Percentiles rank a stretch among this genome's conserved stretches.
These are phyloP conservation scores for Agonopterix alstromeriana DNA, from an alignment of 2,888 invertebrate species.

Conservation along the genomic window DNA sequence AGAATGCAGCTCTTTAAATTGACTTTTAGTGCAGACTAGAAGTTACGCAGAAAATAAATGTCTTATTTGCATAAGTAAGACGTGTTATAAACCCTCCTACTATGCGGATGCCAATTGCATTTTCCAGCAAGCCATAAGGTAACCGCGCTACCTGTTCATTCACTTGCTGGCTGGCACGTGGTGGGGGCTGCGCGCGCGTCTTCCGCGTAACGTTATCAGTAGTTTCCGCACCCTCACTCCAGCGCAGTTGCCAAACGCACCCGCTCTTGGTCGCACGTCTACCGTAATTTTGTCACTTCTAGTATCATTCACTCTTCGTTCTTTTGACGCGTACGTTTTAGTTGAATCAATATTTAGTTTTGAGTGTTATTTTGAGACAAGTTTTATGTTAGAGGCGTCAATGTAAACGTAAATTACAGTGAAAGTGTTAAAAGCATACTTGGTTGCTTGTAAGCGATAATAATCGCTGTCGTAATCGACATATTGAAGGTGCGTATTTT, in stretches of 20 bases:
- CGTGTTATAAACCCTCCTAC: slow-evolving; percentile 16
- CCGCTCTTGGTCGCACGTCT: slow-evolving; percentile 68
- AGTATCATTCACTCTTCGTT: slow-evolving; percentile 35
- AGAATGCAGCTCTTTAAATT: too few species aligned
- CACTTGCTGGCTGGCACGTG: slow-evolving; percentile 47
- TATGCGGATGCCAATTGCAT: slow-evolving; percentile 25
- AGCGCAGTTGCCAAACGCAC: slow-evolving; percentile 71
- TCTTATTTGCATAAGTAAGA: too few species aligned
- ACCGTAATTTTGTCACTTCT: slow-evolving; percentile 48
- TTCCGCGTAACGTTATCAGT: slow-evolving; percentile 75
- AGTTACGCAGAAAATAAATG: too few species aligned
- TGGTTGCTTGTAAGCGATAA: slow-evolving; percentile 20
- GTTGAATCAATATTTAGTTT: slow-evolving; percentile 1
- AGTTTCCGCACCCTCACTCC: slow-evolving; percentile 71
- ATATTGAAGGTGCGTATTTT: slow-evolving; percentile 25
- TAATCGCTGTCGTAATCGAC: slow-evolving; percentile 15
- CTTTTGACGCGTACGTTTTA: slow-evolving; percentile 1
- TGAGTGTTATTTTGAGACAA: not conserved
- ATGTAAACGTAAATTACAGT: slow-evolving; percentile 18
- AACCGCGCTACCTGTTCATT: slow-evolving; percentile 69
- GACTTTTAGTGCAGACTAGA: too few species aligned
- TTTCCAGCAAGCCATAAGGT: slow-evolving; percentile 32
- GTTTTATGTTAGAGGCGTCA: slow-evolving; percentile 3
- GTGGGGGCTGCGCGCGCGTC: slow-evolving; percentile 57
- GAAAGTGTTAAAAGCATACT: slow-evolving; percentile 23